Evolutionary conservation across 35 echinoderm and acorn worm genomes (phyloP), one percentile per base, ranked within the genome.

Genomic region (Ophioderma brevispina): DNA sequence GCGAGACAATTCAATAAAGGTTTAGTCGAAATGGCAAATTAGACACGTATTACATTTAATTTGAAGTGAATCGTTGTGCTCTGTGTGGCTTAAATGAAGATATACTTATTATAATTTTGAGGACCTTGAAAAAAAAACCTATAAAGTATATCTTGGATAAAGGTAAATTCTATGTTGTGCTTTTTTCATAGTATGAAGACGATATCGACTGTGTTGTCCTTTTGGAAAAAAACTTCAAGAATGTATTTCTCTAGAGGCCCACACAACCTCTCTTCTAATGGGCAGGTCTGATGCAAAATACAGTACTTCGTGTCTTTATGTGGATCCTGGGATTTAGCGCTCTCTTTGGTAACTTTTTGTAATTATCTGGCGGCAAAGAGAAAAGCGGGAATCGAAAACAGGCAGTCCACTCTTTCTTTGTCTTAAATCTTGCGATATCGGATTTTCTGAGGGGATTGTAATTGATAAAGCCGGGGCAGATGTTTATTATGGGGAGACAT

Each of bases 361-460:
- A 0, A 79, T 88, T 31, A 32, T 88, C 40, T 33, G 59, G n/a
- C 86, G 86, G 18, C 39, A 32, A 28, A 36, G 75, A 0, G 38
- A 79, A 8, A 3, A 25, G 10, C 1, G 59, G 76, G 14, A 43
- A 77, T 43, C n/a, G 13, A 35, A 55, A 8, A 33, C 17, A 38
- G 79, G 76, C 52, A 10, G 75, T 70, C 0, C 87, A 94, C 37
- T 19, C 76, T 0, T n/a, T n/a, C 36, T 94, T 87, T 94, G 2
- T 79, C 90, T 14, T 41, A 31, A 94, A 94, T 75, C 87, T 94
- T 8, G 88, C 87, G 13, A 75, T 90, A 3, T 81, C 87, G 6
- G 92, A 94, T 56, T 78, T 79, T 0, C 37, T 85, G 23, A 86
- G 81, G 92, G 92, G 13, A 33, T 94, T 94, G 81, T 39, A 90